These are phyloP conservation scores for Aspidoscelis tigris DNA, from an alignment of 2,113 vertebrate species.

Conservation along the genomic window DNA sequence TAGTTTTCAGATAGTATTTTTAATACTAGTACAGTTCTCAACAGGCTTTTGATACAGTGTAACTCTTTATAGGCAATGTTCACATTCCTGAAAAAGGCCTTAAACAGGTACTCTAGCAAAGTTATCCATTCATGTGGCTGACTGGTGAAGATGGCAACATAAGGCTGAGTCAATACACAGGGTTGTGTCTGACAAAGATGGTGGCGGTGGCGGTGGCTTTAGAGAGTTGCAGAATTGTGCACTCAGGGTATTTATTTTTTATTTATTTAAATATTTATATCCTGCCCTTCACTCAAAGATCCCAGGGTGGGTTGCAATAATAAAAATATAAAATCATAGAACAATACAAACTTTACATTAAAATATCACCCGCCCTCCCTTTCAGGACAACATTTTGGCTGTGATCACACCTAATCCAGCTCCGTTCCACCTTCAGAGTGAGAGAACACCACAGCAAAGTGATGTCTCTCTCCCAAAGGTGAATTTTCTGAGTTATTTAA, in stretches of 20 bases:
- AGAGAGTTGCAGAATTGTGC: neutral
- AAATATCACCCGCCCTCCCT: no score
- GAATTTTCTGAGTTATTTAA: no score
- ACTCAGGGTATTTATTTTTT: neutral
- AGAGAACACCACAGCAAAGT: no score
- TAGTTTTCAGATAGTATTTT: slow-evolving; percentile 52
- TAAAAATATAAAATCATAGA: no score
- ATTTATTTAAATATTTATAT: no score
- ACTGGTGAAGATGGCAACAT: neutral
- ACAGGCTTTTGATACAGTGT: neutral
- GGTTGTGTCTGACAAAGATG: neutral
- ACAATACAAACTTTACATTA: no score
- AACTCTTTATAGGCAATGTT: neutral
- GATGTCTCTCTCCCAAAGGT: no score
- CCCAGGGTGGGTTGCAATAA: no score
- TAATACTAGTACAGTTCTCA: neutral
- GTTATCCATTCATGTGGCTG: neutral
- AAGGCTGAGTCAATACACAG: neutral
- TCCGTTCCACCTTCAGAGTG: no score
- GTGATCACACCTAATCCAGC: no score
- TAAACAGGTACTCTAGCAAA: neutral
- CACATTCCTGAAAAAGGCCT: neutral
- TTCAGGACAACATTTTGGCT: no score
- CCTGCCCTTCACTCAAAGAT: no score
- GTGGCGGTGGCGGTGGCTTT: neutral